Evolutionary conservation across 2,888 invertebrate species (phyloP), one percentile per base, ranked within the genome.

Genomic region (Drosophila yooni): DNA sequence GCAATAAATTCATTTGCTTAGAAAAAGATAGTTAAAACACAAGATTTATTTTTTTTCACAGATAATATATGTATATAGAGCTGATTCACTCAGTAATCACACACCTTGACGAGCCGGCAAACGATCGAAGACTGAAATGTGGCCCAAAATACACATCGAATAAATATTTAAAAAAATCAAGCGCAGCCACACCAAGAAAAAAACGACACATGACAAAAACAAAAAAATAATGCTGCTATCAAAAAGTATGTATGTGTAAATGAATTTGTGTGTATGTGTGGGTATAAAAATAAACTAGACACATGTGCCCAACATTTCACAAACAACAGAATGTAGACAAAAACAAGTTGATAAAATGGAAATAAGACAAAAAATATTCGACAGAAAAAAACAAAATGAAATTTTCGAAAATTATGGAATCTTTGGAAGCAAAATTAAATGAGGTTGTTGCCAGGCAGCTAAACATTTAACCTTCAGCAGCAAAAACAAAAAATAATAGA

Each of bases 91-190:
- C 29, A 2, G 13, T 48, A 58, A 33, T 58, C 51, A 83, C 87
- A 79, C 84, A 87, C 87, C 87, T 89, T 76, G 54, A 76, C 81
- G 59, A 66, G 74, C 75, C 90, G 90, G 85, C 81, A 70, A 82
- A 79, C 74, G 79, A 84, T 77, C 66, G 73, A 74, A 77, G 76
- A 90, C 88, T 87, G 74, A 87, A 76, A 54, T 64, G 50, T 57
- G 60, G 62, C 59, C 53, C 40, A 59, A 70, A 68, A 74, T 62
- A 52, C 48, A 31, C 53, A 54, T 50, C 58, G 56, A 83, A 81
- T 88, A 81, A 79, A 79, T 69, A 65, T 58, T 60, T 8, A 53
- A 38, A 74, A 60, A 27, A 67, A 27, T 21, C 21, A 15, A 43
- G 29, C 40, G 31, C 7, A 54, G 25, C 27, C 52, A 46, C 58